Evolutionary conservation across 2,888 invertebrate species (phyloP).

Genomic region (Arrhopalites spinosus): DNA sequence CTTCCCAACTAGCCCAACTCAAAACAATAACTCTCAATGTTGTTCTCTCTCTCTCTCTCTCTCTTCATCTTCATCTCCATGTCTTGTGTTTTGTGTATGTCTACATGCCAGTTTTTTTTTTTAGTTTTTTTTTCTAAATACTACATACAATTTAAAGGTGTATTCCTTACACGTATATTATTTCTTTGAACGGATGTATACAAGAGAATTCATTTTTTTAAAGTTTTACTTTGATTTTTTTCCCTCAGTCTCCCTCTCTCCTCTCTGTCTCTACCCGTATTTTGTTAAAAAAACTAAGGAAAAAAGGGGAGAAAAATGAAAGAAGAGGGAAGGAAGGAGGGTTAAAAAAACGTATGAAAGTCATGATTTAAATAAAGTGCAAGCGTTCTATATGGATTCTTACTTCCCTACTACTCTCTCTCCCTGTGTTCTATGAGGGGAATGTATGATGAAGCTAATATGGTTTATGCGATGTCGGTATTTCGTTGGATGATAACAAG

Average conservation of each 20-base stretch:
- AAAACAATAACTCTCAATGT: background rate
- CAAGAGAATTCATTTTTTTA: no score
- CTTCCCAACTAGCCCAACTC: background rate
- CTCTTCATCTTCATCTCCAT: background rate
- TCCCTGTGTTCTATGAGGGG: background rate
- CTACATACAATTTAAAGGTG: no score
- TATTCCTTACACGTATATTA: no score
- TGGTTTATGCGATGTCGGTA: slow-evolving; percentile 29
- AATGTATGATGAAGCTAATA: slow-evolving; percentile 23
- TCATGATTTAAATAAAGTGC: slow-evolving; percentile 11
- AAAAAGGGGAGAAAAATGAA: background rate
- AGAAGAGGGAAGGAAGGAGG: background rate
- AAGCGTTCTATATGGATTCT: background rate
- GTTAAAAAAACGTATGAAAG: background rate
- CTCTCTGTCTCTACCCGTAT: no score
- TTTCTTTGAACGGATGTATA: no score
- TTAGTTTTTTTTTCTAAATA: no score
- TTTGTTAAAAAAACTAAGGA: no score
- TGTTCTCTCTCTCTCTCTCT: background rate
- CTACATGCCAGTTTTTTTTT: no score
- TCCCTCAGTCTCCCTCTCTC: background rate
- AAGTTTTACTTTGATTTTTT: background rate
- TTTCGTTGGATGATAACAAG: slow-evolving; percentile 14
- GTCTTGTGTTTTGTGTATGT: no score
- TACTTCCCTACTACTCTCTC: background rate